A percentile compares a stretch with the other conserved stretches of the same genome.
phyloP scores from a whole-genome alignment of 2,888 invertebrate species.

The Griposia aprilina region DNA sequence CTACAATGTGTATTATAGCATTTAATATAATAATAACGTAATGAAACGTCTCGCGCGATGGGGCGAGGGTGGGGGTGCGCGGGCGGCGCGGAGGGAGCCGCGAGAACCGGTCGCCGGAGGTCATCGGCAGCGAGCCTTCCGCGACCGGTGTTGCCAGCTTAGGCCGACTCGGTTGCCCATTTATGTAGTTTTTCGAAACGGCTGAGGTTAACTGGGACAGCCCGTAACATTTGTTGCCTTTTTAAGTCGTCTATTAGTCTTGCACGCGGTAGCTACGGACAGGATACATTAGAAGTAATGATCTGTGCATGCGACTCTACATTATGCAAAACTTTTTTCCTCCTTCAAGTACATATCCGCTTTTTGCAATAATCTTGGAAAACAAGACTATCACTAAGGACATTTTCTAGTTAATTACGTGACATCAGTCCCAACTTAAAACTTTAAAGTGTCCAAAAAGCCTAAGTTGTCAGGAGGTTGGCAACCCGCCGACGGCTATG shows the following conservation, averaged over 20 bases:
- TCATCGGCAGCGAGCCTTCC: constrained; percentile 90
- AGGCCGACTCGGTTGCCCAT: constrained; percentile 78
- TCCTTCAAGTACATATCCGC: constrained; percentile 24
- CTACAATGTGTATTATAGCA: constrained; percentile 90
- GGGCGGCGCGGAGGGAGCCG: constrained; percentile 73
- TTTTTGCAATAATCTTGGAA: constrained; percentile 29
- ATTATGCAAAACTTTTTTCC: constrained; percentile 52
- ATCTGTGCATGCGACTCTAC: constrained; percentile 55
- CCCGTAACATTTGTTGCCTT: constrained; percentile 77
- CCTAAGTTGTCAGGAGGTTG: constrained; percentile 59
- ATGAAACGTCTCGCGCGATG: constrained; percentile 88
- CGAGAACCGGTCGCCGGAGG: constrained; percentile 89
- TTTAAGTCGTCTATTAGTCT: constrained; percentile 74
- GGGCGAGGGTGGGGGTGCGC: constrained; percentile 70
- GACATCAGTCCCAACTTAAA: neutral
- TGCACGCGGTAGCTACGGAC: constrained; percentile 64
- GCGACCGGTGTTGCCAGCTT: constrained; percentile 86
- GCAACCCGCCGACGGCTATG: constrained; percentile 80
- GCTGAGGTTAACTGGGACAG: constrained; percentile 78
- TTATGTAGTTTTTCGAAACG: constrained; percentile 80
- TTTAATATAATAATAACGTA: constrained; percentile 91
- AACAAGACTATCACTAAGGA: neutral
- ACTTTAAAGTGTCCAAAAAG: constrained; percentile 42
- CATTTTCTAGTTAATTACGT: neutral
- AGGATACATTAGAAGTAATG: constrained; percentile 71